A percentile compares a stretch with the other conserved stretches of the same genome.
These are phyloP conservation scores for Liodrosophila aerea DNA, from an alignment of 2,888 invertebrate species.

Conservation along the genomic window DNA sequence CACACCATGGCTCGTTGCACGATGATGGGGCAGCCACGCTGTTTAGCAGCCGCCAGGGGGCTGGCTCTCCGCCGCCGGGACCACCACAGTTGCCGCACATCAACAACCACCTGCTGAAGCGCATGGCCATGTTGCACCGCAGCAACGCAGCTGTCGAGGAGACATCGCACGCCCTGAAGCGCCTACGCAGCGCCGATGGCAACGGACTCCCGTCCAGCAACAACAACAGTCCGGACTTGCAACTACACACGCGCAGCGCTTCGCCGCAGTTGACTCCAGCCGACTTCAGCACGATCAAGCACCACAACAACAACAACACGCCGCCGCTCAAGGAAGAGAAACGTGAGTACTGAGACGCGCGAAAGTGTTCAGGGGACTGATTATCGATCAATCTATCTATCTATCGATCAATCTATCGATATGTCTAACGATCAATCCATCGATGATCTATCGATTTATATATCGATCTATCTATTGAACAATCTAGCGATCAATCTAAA, in stretches of 20 bases:
- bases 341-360: slow-evolving; percentile 75
- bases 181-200: slow-evolving; percentile 81
- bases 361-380: too few relatives aligned
- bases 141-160: slow-evolving; percentile 77
- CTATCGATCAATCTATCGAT: too few relatives aligned
- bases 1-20: slow-evolving; percentile 80
- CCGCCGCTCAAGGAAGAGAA: slow-evolving; percentile 83
- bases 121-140: slow-evolving; percentile 81
- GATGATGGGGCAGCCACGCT: slow-evolving; percentile 82
- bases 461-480: too few relatives aligned
- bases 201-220: slow-evolving; percentile 83
- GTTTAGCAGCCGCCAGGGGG: slow-evolving; percentile 59
- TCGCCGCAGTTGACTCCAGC: slow-evolving; percentile 83
- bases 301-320: slow-evolving; percentile 83
- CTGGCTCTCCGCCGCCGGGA: slow-evolving; percentile 85
- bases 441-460: too few relatives aligned
- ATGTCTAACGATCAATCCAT: too few relatives aligned
- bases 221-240: slow-evolving; percentile 86
- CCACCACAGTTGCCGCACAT: slow-evolving; percentile 83
- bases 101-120: slow-evolving; percentile 86
- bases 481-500: too few relatives aligned
- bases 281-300: slow-evolving; percentile 83
- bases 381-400: not conserved
- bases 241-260: slow-evolving; percentile 78
- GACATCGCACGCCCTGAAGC: slow-evolving; percentile 75